Conservation (phyloP, 2,888 invertebrate species). For the Homarus gammarus region DNA sequence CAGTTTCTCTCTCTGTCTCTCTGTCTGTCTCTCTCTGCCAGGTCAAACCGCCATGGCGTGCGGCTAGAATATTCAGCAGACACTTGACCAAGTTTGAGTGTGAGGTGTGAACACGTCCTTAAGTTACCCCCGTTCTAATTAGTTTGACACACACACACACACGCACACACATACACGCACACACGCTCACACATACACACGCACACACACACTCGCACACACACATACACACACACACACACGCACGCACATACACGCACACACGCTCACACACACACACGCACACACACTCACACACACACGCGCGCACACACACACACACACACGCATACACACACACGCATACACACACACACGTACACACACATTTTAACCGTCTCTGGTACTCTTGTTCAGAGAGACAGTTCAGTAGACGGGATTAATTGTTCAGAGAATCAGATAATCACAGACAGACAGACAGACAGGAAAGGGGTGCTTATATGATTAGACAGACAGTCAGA, state of each 20-base stretch:
- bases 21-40: neutral
- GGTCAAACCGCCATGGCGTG: too few species aligned
- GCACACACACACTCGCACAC: conserved; percentile 31
- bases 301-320: conserved; percentile 19
- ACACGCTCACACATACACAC: conserved; percentile 8
- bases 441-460: neutral
- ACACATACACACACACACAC: conserved; percentile 8
- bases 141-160: conserved; percentile 16
- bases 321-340: conserved; percentile 8
- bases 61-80: too few species aligned
- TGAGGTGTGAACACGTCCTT: neutral
- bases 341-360: conserved; percentile 32
- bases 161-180: conserved; percentile 12
- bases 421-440: neutral
- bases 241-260: neutral
- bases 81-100: too few species aligned
- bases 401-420: too few species aligned
- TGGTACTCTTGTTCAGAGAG: too few species aligned
- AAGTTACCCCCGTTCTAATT: neutral
- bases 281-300: conserved; percentile 15
- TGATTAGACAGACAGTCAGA: too few species aligned
- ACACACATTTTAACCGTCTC: too few species aligned
- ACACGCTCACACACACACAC: conserved; percentile 4
- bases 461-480: neutral
- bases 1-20: conserved; percentile 5